These are phyloP conservation scores for Calypte anna DNA, from an alignment of 2,113 vertebrate genomes.

Conservation along the genomic window DNA sequence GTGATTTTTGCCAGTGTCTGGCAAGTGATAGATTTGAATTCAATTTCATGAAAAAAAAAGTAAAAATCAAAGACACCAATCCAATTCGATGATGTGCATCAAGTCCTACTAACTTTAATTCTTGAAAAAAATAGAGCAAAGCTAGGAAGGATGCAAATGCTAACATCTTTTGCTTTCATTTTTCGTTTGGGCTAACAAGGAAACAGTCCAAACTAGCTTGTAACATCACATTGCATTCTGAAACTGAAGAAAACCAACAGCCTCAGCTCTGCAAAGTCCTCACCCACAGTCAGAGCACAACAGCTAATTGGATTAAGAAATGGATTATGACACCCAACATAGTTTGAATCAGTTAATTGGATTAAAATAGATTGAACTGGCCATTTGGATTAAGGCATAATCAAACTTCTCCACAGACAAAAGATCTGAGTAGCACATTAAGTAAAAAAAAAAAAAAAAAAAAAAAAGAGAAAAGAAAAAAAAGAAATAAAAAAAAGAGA, in stretches of 20 bases:
- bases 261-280: not conserved
- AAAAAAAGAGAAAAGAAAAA: not conserved
- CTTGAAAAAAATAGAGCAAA: slow-evolving; percentile 43
- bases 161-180: not conserved
- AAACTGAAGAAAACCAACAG: slow-evolving; percentile 18
- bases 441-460: rapidly evolving
- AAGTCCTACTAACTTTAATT: slow-evolving; percentile 23
- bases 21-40: not conserved
- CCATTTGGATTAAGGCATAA: slow-evolving; percentile 76
- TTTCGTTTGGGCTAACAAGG: not conserved
- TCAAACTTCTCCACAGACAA: slow-evolving; percentile 63
- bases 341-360: slow-evolving; percentile 63
- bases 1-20: not conserved
- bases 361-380: slow-evolving; percentile 64
- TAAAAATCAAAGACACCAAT: slow-evolving; percentile 14
- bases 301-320: slow-evolving; percentile 76
- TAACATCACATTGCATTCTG: not conserved
- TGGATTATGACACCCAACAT: slow-evolving; percentile 68
- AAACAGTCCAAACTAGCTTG: not conserved
- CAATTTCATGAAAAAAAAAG: not conserved
- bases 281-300: slow-evolving; percentile 4
- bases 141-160: not conserved
- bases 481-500: slow-evolving; percentile 12
- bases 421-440: slow-evolving; percentile 39
- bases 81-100: slow-evolving; percentile 11